These are phyloP conservation scores for Cathartes aura DNA, from an alignment of 2,113 vertebrate genomes.

Conservation along the genomic window DNA sequence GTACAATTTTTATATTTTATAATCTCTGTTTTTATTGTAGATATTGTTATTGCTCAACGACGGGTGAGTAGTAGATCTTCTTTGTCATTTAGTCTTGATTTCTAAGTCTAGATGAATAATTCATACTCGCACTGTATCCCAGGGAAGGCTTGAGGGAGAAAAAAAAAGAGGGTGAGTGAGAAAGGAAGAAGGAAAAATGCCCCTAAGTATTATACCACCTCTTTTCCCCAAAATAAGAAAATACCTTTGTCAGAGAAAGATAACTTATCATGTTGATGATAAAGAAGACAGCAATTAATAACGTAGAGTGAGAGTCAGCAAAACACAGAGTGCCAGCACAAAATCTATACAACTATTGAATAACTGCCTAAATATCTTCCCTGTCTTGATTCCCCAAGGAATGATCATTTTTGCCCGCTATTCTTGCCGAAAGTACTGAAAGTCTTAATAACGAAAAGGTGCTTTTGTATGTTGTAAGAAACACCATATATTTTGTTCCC, in stretches of 20 bases:
- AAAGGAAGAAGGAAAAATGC: not conserved
- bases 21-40: constrained; percentile 48
- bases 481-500: not conserved
- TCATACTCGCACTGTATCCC: not conserved
- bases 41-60: not conserved
- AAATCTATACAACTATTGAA: constrained; percentile 39
- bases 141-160: not conserved
- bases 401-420: not conserved
- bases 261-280: not conserved
- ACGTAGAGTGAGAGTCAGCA: not conserved
- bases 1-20: not conserved
- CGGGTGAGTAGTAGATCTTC: constrained; percentile 39
- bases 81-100: constrained; percentile 21
- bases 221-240: not conserved
- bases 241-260: not conserved
- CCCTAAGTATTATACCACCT: not conserved
- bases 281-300: constrained; percentile 25
- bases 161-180: not conserved
- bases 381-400: not conserved
- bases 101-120: constrained; percentile 25
- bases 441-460: not conserved
- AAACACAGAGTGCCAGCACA: not conserved
- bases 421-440: not conserved
- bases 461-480: not conserved
- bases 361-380: constrained; percentile 30